These are phyloP conservation scores for Atta texana DNA, from an alignment of 1,140 invertebrate genomes.

Conservation along the genomic window DNA sequence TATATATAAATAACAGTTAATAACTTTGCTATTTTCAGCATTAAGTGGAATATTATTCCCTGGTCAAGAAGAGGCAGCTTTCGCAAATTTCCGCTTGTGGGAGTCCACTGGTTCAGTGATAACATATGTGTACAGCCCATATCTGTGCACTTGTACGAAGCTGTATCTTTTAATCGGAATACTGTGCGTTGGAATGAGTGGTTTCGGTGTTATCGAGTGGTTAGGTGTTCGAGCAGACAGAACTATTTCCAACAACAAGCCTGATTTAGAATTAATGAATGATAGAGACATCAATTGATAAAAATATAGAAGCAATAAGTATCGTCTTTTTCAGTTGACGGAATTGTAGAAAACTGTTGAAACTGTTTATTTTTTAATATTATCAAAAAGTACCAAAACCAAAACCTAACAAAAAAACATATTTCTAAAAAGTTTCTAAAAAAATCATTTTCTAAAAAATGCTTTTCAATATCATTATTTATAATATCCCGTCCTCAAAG, in stretches of 20 bases:
- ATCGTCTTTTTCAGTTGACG: neutral
- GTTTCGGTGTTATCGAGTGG: constrained; percentile 87
- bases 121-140: constrained; percentile 92
- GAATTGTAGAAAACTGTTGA: constrained; percentile 10
- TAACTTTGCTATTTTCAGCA: constrained; percentile 87
- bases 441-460: neutral
- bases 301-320: neutral
- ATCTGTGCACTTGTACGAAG: constrained; percentile 92
- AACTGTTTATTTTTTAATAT: neutral
- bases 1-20: neutral
- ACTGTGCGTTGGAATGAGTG: constrained; percentile 91
- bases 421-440: neutral
- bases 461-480: neutral
- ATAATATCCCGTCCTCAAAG: neutral
- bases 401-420: neutral
- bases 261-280: constrained; percentile 81
- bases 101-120: constrained; percentile 96
- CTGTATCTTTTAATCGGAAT: constrained; percentile 91
- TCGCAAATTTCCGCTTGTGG: constrained; percentile 97
- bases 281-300: constrained; percentile 48
- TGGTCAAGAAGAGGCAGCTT: constrained; percentile 95
- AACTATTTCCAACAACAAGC: constrained; percentile 67
- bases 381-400: neutral
- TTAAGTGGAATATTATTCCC: constrained; percentile 96
- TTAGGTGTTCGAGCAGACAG: constrained; percentile 65